These are phyloP conservation scores for Corythoichthys haematopterus DNA, from an alignment of 2,113 vertebrate species.

Conservation along the genomic window DNA sequence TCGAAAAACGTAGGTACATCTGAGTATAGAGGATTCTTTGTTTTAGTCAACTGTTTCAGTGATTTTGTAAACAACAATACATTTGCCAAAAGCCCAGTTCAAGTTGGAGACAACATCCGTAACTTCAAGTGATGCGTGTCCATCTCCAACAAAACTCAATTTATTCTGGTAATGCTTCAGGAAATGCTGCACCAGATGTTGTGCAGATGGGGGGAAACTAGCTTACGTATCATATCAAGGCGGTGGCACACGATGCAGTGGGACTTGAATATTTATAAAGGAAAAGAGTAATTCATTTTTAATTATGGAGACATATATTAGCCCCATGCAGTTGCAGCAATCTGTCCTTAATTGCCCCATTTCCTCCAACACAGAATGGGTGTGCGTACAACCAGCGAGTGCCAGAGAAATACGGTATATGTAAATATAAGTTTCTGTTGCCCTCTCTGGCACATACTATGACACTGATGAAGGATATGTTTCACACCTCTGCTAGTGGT, in stretches of 20 bases:
- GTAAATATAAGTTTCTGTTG: slow-evolving; percentile 63
- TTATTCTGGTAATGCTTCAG: slow-evolving; percentile 67
- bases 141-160: slow-evolving; percentile 63
- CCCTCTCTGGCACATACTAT: slow-evolving; percentile 32
- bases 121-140: slow-evolving; percentile 47
- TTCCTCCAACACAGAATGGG: slow-evolving; percentile 70
- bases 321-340: slow-evolving; percentile 75
- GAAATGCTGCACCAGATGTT: slow-evolving; percentile 68
- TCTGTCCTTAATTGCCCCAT: slow-evolving; percentile 80
- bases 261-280: slow-evolving; percentile 74
- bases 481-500: slow-evolving; percentile 5
- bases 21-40: not conserved
- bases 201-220: slow-evolving; percentile 53
- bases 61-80: slow-evolving; percentile 9
- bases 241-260: slow-evolving; percentile 54
- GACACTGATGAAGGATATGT: slow-evolving; percentile 29
- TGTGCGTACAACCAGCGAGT: not conserved
- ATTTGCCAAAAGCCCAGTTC: slow-evolving; percentile 14
- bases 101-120: slow-evolving; percentile 32
- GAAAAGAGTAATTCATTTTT: slow-evolving; percentile 79
- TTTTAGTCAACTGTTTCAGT: not conserved
- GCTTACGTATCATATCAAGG: slow-evolving; percentile 66
- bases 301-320: slow-evolving; percentile 76
- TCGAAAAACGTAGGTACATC: not conserved
- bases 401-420: slow-evolving; percentile 46